Percentiles rank a stretch among this genome's conserved stretches.
Conservation (phyloP, 1,140 invertebrate species). For the Rhagoletis pomonella region DNA sequence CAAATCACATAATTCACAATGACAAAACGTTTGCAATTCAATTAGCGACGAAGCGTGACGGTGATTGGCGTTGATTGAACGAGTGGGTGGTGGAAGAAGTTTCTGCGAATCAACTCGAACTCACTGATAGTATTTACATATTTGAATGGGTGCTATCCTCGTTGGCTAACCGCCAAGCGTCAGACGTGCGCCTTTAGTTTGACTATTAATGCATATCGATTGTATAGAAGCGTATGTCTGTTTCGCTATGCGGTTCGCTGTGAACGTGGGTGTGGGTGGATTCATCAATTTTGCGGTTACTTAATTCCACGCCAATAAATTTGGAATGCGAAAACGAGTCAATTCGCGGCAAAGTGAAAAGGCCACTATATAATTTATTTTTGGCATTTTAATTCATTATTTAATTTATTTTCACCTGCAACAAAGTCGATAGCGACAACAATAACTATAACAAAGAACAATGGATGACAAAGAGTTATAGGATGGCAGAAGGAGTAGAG, state of each 20-base stretch:
- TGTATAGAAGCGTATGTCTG: not conserved
- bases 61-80: conserved; percentile 27
- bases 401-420: conserved; percentile 23
- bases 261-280: not conserved
- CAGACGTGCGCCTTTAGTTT: not conserved
- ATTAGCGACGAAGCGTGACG: conserved; percentile 23
- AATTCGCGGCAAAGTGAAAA: conserved; percentile 4
- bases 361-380: conserved; percentile 29
- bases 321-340: conserved; percentile 17
- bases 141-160: not conserved
- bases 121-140: not conserved
- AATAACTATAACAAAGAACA: not conserved
- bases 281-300: conserved; percentile 9
- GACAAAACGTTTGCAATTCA: conserved; percentile 46
- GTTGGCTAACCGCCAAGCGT: conserved; percentile 1
- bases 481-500: too few species aligned
- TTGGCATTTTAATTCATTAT: conserved; percentile 39
- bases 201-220: too few species aligned
- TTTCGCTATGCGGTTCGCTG: not conserved
- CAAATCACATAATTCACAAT: conserved; percentile 8
- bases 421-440: not conserved
- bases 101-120: not conserved
- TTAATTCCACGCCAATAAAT: conserved; percentile 4
- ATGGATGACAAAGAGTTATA: too few species aligned
- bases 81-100: not conserved